Percentiles rank a stretch among this genome's conserved stretches.
Evolutionary conservation across 2,888 invertebrate species (phyloP).

Genomic region (Diaprepes abbreviatus): DNA sequence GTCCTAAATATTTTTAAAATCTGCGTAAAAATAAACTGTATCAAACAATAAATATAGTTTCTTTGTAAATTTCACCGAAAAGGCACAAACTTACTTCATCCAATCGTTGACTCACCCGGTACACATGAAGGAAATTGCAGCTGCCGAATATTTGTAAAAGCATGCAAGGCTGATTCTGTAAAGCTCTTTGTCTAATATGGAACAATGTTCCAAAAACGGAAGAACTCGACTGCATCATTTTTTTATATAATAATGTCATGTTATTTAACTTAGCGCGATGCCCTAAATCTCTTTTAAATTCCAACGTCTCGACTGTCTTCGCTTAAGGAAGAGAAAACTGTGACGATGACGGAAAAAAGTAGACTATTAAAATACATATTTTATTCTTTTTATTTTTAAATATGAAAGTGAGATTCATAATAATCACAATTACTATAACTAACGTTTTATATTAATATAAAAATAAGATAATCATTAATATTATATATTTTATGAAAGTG

Average conservation of each 20-base stretch:
- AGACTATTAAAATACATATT: slow-evolving; percentile 9
- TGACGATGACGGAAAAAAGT: not conserved
- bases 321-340: slow-evolving; percentile 12
- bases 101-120: too few relatives aligned
- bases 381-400: slow-evolving; percentile 1
- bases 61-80: too few relatives aligned
- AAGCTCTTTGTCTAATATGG: too few relatives aligned
- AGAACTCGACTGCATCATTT: not conserved
- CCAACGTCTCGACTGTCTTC: not conserved
- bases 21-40: too few relatives aligned
- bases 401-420: slow-evolving; percentile 14
- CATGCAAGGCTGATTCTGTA: too few relatives aligned
- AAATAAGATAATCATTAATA: slow-evolving; percentile 2
- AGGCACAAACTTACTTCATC: too few relatives aligned
- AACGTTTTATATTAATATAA: not conserved
- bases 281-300: slow-evolving; percentile 1
- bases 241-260: not conserved
- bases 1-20: too few relatives aligned
- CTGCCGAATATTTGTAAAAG: too few relatives aligned
- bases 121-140: too few relatives aligned
- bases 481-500: slow-evolving; percentile 15
- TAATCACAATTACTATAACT: slow-evolving; percentile 5
- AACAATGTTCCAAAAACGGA: too few relatives aligned
- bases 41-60: too few relatives aligned
- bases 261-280: slow-evolving; percentile 1